A percentile compares a stretch with the other conserved stretches of the same genome.
phyloP scores from a whole-genome alignment of 2,888 invertebrate genomes.

The Erebia palarica region DNA sequence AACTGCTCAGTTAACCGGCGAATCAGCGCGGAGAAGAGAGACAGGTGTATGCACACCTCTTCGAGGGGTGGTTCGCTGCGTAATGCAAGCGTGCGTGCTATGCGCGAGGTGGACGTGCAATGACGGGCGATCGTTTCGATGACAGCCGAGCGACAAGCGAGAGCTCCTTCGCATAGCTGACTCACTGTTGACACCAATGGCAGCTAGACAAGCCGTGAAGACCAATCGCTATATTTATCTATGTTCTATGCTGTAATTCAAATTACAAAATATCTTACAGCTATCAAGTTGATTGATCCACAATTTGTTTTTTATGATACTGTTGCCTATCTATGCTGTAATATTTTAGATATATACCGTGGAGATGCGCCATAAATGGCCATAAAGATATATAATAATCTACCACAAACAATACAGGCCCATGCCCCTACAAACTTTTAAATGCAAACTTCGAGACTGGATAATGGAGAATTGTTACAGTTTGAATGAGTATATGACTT shows the following conservation, averaged over 20 bases:
- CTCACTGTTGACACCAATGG: conserved; percentile 67
- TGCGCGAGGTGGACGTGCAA: conserved; percentile 81
- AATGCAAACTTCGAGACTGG: too few relatives aligned
- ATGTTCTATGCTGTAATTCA: not conserved
- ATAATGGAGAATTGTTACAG: too few relatives aligned
- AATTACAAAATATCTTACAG: not conserved
- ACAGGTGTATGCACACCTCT: conserved; percentile 61
- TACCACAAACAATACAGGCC: too few relatives aligned
- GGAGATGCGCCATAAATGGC: too few relatives aligned
- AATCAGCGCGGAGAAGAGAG: conserved; percentile 56
- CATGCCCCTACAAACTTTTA: too few relatives aligned
- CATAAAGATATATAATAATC: too few relatives aligned
- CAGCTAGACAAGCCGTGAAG: conserved; percentile 52
- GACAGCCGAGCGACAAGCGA: conserved; percentile 73
- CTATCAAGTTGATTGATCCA: not conserved
- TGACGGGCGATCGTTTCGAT: conserved; percentile 78
- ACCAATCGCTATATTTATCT: conserved; percentile 40
- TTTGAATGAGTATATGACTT: too few relatives aligned
- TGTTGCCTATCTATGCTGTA: too few relatives aligned
- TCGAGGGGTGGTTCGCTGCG: conserved; percentile 80
- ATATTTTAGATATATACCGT: too few relatives aligned
- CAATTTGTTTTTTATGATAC: not conserved
- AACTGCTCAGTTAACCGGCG: conserved; percentile 46
- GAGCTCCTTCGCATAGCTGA: conserved; percentile 70
- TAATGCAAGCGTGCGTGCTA: conserved; percentile 82